Evolutionary conservation across 1,140 invertebrate species (phyloP).

Genomic region (Heliconius himera): DNA sequence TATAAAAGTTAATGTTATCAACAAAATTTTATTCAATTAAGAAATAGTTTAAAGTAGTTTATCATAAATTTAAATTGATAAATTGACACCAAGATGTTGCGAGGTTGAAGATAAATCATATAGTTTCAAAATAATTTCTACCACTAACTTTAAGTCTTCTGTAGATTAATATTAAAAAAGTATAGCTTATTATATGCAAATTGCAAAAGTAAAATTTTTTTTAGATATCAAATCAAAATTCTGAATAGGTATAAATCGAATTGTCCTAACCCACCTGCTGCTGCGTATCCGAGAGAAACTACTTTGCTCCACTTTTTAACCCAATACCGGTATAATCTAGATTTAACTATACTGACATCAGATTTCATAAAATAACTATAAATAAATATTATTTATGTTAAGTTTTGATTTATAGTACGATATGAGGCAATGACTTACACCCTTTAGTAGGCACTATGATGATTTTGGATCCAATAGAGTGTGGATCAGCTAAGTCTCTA

Average conservation of each 20-base stretch:
- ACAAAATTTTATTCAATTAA: no score
- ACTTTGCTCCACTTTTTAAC: conserved; percentile 21
- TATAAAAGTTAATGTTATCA: no score
- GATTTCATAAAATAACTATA: background rate
- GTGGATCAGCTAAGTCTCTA: conserved; percentile 67
- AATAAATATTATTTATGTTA: no score
- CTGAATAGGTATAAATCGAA: conserved; percentile 1
- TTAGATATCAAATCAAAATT: conserved; percentile 23
- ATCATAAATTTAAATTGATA: no score
- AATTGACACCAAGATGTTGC: no score
- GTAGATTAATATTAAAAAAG: background rate
- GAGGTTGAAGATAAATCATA: no score
- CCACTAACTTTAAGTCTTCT: no score
- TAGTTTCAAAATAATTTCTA: no score
- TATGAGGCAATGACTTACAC: conserved; percentile 84
- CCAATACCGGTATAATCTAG: conserved; percentile 15
- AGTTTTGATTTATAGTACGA: no score
- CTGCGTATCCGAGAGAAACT: conserved; percentile 21
- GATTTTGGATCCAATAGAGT: conserved; percentile 80
- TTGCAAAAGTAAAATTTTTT: background rate
- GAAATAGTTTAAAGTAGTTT: no score
- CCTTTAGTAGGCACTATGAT: conserved; percentile 89
- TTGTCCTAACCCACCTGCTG: background rate
- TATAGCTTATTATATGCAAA: background rate
- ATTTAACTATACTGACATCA: background rate